A percentile compares a stretch with the other conserved stretches of the same genome.
Conservation (phyloP, 1,140 invertebrate species). For the Diplogasteroides magnus region DNA sequence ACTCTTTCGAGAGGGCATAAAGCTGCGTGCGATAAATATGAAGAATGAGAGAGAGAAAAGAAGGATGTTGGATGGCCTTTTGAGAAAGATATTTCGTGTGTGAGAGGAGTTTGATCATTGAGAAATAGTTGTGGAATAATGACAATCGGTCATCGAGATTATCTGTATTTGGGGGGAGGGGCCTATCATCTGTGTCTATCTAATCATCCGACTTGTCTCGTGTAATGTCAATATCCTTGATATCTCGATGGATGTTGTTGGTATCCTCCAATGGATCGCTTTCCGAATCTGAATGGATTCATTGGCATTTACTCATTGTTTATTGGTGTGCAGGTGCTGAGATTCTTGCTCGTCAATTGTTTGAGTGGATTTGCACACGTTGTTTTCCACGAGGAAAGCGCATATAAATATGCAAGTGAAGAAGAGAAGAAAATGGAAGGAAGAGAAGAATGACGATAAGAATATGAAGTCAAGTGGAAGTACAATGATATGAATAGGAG, state of each 20-base stretch:
- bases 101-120: not conserved
- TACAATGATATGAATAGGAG: too few relatives aligned
- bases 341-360: not conserved
- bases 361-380: not conserved
- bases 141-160: not conserved
- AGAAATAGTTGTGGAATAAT: not conserved
- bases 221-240: too few relatives aligned
- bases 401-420: conserved; percentile 11
- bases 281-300: conserved; percentile 32
- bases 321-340: conserved; percentile 1
- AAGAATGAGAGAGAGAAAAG: too few relatives aligned
- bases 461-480: not conserved
- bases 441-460: not conserved
- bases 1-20: too few relatives aligned
- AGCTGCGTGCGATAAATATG: too few relatives aligned
- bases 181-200: not conserved
- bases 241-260: not conserved
- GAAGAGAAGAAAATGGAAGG: not conserved
- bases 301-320: not conserved
- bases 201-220: too few relatives aligned
- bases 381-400: conserved; percentile 1
- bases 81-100: too few relatives aligned
- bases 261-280: conserved; percentile 7
- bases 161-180: not conserved
- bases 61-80: too few relatives aligned